Base-by-base conservation (phyloP, 2,888 invertebrate species). In the Cryptocephalus primarius region DNA sequence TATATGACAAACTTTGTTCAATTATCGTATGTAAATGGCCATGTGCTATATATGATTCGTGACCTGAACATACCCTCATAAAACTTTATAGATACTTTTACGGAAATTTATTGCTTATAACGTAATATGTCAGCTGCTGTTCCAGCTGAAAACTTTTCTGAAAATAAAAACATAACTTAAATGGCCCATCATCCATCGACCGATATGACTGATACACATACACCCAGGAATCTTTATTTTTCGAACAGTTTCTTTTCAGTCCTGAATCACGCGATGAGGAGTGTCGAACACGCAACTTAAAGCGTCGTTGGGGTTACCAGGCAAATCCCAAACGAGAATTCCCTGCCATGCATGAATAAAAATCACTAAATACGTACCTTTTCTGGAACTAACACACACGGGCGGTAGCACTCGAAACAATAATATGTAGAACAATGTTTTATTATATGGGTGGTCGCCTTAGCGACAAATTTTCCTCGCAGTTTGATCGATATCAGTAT, bases 401-500 rank as follows among this genome's bases (percentile, higher is more conserved):
- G 4, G n/a, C 12, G 6, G 34, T 40, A 40, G 45, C 47, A 48
- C 46, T 43, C 48, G 33, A 33, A 50, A 50, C 42, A 47, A 41
- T 48, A 42, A 33, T 38, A 43, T 43, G 33, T 40, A 33, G 46
- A 43, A 46, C 46, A 47, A 51, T 48, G 41, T 40, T 40, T 43
- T 40, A 43, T 41, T 45, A 39, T 22, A 22, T 36, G 33, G 40
- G 40, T 41, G 45, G 43, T 48, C 40, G 32, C 47, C 45, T 41
- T 51, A 44, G 34, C 48, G 38, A 51, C 51, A 36, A 12, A 14
- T 33, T 12, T 12, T 36, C 12, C n/a, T 11, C 8, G 12, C 40
- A 43, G 50, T 50, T 50, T 41, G 46, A 42, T 50, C 50, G 43
- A 50, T 50, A 43, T 22, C 22, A 6, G 22, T 22, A 22, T 22